Percentiles rank a stretch among this genome's conserved stretches.
Evolutionary conservation across 1,140 invertebrate genomes (phyloP).

Genomic region (Zaprionus davidi): DNA sequence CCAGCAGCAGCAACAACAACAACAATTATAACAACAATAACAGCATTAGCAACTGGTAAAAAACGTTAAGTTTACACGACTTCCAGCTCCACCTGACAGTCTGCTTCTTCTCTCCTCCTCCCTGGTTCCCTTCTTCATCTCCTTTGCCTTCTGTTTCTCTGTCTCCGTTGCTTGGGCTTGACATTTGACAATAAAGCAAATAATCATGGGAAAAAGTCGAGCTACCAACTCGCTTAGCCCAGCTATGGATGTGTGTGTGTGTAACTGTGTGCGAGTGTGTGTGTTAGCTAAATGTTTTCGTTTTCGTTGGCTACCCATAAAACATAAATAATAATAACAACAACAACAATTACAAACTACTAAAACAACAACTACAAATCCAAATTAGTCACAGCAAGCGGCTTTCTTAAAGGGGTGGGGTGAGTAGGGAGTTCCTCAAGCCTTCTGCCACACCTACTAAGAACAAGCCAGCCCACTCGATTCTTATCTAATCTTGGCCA

Average conservation of each 20-base stretch:
- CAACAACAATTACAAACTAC: conserved; percentile 7
- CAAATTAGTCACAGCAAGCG: neutral
- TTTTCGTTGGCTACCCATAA: conserved; percentile 40
- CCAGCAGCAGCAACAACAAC: conserved; percentile 18
- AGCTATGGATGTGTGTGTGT: neutral
- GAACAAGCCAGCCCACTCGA: neutral
- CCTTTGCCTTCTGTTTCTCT: conserved; percentile 10
- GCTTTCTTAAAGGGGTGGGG: neutral
- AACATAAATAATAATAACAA: conserved; percentile 10
- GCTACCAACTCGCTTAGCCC: conserved; percentile 35
- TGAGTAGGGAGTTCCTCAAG: neutral
- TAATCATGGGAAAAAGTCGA: conserved; percentile 82
- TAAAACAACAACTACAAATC: conserved; percentile 16
- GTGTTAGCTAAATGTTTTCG: conserved; percentile 38
- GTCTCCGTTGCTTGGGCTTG: conserved; percentile 56
- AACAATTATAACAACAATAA: conserved; percentile 51
- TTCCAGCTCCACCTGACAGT: conserved; percentile 69
- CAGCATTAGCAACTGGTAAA: conserved; percentile 49
- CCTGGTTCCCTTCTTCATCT: conserved; percentile 12
- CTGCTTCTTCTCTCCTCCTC: conserved; percentile 8
- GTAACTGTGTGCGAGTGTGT: conserved; percentile 3
- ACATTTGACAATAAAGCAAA: conserved; percentile 84
- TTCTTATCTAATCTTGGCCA: neutral
- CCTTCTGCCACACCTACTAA: neutral
- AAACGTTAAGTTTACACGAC: conserved; percentile 79